Evolutionary conservation across 2,113 vertebrate genomes (phyloP), one percentile per base, ranked within the genome.

Genomic region (Neoarius graeffei): DNA sequence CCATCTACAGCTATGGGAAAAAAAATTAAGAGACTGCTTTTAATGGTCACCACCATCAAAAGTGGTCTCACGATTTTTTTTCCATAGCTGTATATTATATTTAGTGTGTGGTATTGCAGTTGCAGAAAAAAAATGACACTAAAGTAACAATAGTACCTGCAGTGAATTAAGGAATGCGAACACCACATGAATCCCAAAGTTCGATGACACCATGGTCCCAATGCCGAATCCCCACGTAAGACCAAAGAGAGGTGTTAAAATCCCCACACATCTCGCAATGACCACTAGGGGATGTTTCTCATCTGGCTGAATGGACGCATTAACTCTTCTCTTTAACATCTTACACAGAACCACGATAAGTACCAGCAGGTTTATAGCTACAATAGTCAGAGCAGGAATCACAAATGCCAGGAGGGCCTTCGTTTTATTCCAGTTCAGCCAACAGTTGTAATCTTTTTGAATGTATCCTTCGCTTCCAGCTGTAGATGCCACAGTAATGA

Each of bases 391-490:
- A 9, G 96, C 97, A 0, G 97, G 97, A 82, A 96, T 92, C 13
- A 95, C 94, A 76, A 98, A 95, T 0, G 97, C 96, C 79, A 97
- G 89, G 1, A 98, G 66, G 3, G 67, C 67, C 87, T 93, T 96
- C 0, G 96, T 95, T 17, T 94, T 62, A 1, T 80, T 30, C 97
- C 97, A 98, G 69, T 96, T 96, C 0, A 98, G 95, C 97, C 97
- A 98, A 76, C 97, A 98, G 30, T 92, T 93, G 1, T 89, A 0
- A 4, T 92, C 69, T 1, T 54, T 59, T 77, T 94, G 93, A 85
- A 94, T 89, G 71, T 98, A 97, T 0, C 93, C 94, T 0, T 89
- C 64, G 15, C 69, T 79, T 0, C 95, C 94, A 89, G 95, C 93
- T 20, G 96, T 97, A 59, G 93, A 88, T 5, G 95, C 95, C 76